These are phyloP conservation scores for Thalassophryne amazonica DNA, from an alignment of 2,797 vertebrate genomes.

Conservation along the genomic window DNA sequence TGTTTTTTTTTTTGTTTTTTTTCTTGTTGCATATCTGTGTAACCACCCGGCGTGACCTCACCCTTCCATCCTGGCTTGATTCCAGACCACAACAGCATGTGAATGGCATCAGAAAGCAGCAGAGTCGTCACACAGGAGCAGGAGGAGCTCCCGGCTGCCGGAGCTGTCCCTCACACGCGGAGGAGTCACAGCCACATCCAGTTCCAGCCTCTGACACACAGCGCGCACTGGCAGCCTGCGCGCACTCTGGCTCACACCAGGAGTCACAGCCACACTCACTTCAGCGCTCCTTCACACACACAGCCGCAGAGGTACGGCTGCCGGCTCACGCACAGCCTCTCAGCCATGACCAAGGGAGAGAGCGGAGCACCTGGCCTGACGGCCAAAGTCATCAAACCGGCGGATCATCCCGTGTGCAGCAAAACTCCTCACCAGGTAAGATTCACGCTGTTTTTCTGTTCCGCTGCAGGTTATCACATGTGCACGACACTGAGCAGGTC, in stretches of 20 bases:
- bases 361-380: slow-evolving; percentile 50
- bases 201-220: not conserved
- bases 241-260: slow-evolving; percentile 51
- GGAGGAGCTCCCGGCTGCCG: slow-evolving; percentile 53
- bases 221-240: slow-evolving; percentile 53
- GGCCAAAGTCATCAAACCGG: slow-evolving; percentile 64
- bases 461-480: not conserved
- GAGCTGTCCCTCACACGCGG: slow-evolving; percentile 30
- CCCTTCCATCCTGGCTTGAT: slow-evolving; percentile 55
- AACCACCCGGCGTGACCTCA: slow-evolving; percentile 42
- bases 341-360: slow-evolving; percentile 75
- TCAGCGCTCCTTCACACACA: slow-evolving; percentile 42
- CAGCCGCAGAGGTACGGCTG: slow-evolving; percentile 58
- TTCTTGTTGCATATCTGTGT: not conserved
- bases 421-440: slow-evolving; percentile 77
- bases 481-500: too few relatives aligned
- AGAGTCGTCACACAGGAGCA: slow-evolving; percentile 61
- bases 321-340: slow-evolving; percentile 67
- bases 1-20: not conserved
- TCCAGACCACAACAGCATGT: slow-evolving; percentile 67
- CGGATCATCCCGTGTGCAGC: slow-evolving; percentile 63
- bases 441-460: not conserved
- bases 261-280: slow-evolving; percentile 68
- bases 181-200: slow-evolving; percentile 4
- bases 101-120: slow-evolving; percentile 67